A percentile compares a stretch with the other conserved stretches of the same genome.
Conservation (phyloP, 2,888 invertebrate species). For the Diarsia mendica region DNA sequence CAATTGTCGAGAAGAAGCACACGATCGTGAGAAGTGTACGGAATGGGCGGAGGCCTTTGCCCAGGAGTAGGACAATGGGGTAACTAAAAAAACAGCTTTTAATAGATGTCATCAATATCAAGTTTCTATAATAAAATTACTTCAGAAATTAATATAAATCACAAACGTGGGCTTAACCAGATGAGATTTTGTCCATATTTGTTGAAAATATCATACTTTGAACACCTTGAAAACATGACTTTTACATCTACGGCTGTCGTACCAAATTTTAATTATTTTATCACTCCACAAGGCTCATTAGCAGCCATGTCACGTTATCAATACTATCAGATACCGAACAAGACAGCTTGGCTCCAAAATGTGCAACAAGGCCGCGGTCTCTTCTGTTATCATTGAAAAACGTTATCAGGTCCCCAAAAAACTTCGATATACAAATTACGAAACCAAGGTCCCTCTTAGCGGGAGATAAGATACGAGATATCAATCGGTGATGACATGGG, state of each 20-base stretch:
- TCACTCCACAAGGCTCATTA: slow-evolving; percentile 20
- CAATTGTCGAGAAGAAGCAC: no score
- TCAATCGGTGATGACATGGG: slow-evolving; percentile 47
- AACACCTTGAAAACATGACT: not conserved
- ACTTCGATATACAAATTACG: slow-evolving; percentile 41
- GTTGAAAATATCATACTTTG: not conserved
- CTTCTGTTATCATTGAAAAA: slow-evolving; percentile 32
- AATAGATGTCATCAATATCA: not conserved
- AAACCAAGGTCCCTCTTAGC: slow-evolving; percentile 55
- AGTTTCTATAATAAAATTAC: not conserved
- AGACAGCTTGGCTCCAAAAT: slow-evolving; percentile 58
- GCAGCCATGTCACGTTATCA: slow-evolving; percentile 17
- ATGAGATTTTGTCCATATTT: slow-evolving; percentile 22
- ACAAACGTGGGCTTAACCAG: slow-evolving; percentile 11
- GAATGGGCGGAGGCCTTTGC: no score
- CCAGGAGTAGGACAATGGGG: no score
- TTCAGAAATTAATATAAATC: slow-evolving; percentile 18
- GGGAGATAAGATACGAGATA: slow-evolving; percentile 66
- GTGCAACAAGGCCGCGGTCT: slow-evolving; percentile 48
- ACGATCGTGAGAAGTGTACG: no score
- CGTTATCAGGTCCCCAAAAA: slow-evolving; percentile 41
- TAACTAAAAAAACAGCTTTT: no score
- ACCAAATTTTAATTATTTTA: slow-evolving; percentile 16
- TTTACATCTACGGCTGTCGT: slow-evolving; percentile 8
- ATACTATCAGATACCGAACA: slow-evolving; percentile 29